Percentiles rank a stretch among this genome's conserved stretches.
phyloP scores from a whole-genome alignment of 2,797 vertebrate genomes.

The Austrolebias charrua region DNA sequence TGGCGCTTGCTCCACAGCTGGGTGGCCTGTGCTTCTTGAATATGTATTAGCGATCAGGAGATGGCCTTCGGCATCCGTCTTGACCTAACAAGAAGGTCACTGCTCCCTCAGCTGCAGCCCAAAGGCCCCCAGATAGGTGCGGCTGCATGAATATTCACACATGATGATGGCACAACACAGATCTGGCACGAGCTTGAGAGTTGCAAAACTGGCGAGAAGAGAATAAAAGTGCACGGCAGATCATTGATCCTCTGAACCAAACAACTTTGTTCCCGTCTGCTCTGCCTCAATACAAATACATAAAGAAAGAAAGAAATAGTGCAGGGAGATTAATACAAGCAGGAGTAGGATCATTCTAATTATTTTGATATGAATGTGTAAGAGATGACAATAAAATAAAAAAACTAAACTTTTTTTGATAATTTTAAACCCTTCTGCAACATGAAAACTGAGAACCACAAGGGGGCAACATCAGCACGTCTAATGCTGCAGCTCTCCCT shows the following conservation, averaged over 20 bases:
- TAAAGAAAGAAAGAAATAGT: conserved; percentile 30
- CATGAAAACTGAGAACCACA: conserved; percentile 39
- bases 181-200: conserved; percentile 35
- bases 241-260: conserved; percentile 26
- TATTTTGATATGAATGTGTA: conserved; percentile 28
- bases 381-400: too few relatives aligned
- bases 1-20: conserved; percentile 20
- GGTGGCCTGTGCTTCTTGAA: conserved; percentile 46
- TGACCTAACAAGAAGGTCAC: conserved; percentile 70
- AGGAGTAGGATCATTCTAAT: conserved; percentile 21
- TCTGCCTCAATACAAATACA: conserved; percentile 32
- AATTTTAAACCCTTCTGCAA: conserved; percentile 4
- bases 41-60: conserved; percentile 61
- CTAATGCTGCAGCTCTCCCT: conserved; percentile 13
- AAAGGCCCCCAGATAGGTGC: conserved; percentile 19
- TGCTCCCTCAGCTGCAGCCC: conserved; percentile 41
- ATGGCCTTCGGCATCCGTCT: conserved; percentile 49
- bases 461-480: conserved; percentile 67
- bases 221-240: conserved; percentile 27
- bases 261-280: conserved; percentile 17
- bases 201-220: conserved; percentile 46
- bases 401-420: not conserved
- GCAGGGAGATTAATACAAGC: conserved; percentile 24
- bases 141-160: conserved; percentile 57
- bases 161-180: conserved; percentile 16